These are phyloP conservation scores for Heteropelma amictum DNA, from an alignment of 2,888 invertebrate species.

Conservation along the genomic window DNA sequence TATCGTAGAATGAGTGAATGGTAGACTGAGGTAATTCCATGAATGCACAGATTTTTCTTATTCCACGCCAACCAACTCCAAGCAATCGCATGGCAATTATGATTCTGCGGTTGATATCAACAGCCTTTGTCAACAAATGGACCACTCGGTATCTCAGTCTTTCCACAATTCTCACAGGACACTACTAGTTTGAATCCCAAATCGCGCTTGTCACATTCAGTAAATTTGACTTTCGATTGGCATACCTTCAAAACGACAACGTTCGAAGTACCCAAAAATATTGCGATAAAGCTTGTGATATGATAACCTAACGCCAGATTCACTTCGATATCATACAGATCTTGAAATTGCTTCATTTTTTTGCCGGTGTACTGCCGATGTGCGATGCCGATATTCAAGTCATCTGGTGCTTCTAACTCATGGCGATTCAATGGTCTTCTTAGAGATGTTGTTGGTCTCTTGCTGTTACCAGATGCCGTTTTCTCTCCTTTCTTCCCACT, in stretches of 20 bases:
- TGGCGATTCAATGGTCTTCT: too few species aligned
- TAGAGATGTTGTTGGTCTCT: too few species aligned
- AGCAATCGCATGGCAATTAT: too few species aligned
- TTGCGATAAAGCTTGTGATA: constrained; percentile 53
- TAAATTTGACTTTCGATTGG: constrained; percentile 47
- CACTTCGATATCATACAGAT: constrained; percentile 45
- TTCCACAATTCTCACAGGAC: too few species aligned
- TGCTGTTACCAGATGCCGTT: too few species aligned
- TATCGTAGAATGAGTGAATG: constrained; percentile 40
- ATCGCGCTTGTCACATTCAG: constrained; percentile 51
- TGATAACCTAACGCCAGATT: constrained; percentile 40
- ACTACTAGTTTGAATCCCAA: too few species aligned
- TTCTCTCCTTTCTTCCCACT: too few species aligned
- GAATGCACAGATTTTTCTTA: constrained; percentile 55
- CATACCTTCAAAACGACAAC: constrained; percentile 55
- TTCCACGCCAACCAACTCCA: constrained; percentile 43
- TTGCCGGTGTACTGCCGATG: too few species aligned
- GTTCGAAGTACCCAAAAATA: constrained; percentile 50
- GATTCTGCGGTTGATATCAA: constrained; percentile 46
- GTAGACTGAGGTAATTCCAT: constrained; percentile 34
- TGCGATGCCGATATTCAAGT: too few species aligned
- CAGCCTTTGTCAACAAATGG: constrained; percentile 46
- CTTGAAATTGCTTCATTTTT: too few species aligned
- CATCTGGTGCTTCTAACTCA: too few species aligned
- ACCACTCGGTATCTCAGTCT: constrained; percentile 51